Evolutionary conservation across 1,140 invertebrate species (phyloP), one percentile per base, ranked within the genome.

Genomic region (Diorhabda carinulata): DNA sequence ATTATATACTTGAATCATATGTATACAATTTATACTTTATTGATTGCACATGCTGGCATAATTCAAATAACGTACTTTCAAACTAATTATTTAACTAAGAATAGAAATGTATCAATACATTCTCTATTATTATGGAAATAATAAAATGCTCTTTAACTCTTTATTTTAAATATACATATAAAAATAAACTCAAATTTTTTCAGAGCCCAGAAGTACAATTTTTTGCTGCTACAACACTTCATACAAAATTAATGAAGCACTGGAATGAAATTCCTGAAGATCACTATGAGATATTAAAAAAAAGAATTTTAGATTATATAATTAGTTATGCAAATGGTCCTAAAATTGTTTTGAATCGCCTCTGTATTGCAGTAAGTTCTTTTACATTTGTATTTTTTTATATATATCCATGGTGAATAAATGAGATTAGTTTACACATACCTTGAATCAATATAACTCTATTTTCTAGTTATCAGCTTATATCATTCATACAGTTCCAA

Each of bases 181-280:
- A 25, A 25, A 25, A 25, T 25, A 25, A 25, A 25, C 2, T 25
- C 25, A 25, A 25, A 1, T 25, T 61, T 43, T 83, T 86, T 64
- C 78, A 96, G 93, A 83, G 87, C 58, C 87, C 88, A 65, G 94
- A 96, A 84, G 90, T 95, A 3, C 94, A 96, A 81, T 97, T 94
- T 83, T 98, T 95, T 87, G 95, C 91, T 67, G 94, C 95, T 5
- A 93, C 90, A 62, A 94, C 93, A 61, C 81, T 97, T 56, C 91
- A 97, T 76, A 86, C 88, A 0, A 97, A 97, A 83, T 87, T 97
- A 52, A 88, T 92, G 70, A 91, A 92, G 79, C 89, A 89, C 77
- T 97, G 92, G 92, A 83, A 87, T 76, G 92, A 96, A 84, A 85
- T 97, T 44, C 93, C 94, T 42, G 79, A 83, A 61, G 88, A 90